phyloP scores from a whole-genome alignment of 2,113 vertebrate genomes.

The Boulengeromyrus knoepffleri region DNA sequence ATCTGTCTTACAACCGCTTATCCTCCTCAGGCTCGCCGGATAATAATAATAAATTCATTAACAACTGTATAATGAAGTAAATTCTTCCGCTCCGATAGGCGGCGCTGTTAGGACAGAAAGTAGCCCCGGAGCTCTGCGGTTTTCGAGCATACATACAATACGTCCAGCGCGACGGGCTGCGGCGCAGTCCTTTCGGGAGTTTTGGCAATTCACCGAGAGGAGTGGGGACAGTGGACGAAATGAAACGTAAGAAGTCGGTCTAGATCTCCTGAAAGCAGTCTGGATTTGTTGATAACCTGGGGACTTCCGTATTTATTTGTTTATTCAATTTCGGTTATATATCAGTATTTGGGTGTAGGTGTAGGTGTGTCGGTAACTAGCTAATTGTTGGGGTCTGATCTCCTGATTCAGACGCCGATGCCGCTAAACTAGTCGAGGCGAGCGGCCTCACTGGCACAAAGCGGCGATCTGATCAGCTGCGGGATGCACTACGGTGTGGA shows the following conservation, averaged over 20 bases:
- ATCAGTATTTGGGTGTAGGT: not conserved
- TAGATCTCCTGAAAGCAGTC: not conserved
- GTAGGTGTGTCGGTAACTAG: not conserved
- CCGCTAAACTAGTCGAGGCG: not conserved
- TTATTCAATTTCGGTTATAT: not conserved
- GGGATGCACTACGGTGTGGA: not conserved
- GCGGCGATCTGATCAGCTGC: not conserved
- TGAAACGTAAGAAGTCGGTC: not conserved
- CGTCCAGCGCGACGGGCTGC: not conserved
- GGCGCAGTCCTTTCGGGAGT: slow-evolving; percentile 6
- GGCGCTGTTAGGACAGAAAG: not conserved
- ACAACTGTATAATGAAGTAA: not conserved
- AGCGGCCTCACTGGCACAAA: not conserved
- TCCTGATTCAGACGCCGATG: not conserved
- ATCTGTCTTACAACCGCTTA: not conserved
- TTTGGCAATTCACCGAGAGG: not conserved
- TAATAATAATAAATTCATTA: not conserved
- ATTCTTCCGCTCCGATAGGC: slow-evolving; percentile 14
- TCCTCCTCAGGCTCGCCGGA: not conserved
- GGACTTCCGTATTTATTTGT: not conserved
- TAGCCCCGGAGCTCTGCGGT: slow-evolving; percentile 5
- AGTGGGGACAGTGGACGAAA: not conserved
- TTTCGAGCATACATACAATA: not conserved
- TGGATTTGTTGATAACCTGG: not conserved
- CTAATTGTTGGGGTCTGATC: not conserved